These are phyloP conservation scores for Urocynchramus pylzowi DNA, from an alignment of 2,113 vertebrate genomes.

Conservation along the genomic window DNA sequence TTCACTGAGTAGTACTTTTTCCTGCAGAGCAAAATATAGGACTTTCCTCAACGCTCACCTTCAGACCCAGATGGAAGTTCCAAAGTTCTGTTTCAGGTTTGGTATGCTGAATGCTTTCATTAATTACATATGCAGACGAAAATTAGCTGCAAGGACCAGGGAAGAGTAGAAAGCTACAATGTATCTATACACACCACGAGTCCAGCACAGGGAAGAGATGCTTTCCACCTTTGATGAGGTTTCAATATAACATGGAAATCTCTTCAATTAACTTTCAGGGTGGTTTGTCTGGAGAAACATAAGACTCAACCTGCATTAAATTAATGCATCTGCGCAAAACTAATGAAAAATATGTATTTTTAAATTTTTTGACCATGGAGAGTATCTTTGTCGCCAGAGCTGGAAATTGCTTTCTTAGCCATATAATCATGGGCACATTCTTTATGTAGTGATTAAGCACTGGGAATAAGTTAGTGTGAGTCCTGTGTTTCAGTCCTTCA, in stretches of 20 bases:
- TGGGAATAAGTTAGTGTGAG: not conserved
- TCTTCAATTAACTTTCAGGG: not conserved
- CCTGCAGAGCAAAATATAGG: not conserved
- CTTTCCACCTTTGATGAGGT: not conserved
- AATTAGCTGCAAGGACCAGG: not conserved
- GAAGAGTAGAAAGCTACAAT: not conserved
- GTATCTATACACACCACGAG: not conserved
- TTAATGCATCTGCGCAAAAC: not conserved
- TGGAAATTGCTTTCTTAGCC: not conserved
- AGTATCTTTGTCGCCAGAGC: not conserved
- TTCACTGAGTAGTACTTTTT: not conserved
- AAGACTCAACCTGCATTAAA: fast-evolving
- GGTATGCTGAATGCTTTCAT: not conserved
- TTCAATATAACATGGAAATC: not conserved
- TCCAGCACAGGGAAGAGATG: not conserved
- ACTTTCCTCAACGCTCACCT: not conserved
- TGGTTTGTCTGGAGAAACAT: not conserved
- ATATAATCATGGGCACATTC: not conserved
- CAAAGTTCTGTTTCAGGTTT: not conserved
- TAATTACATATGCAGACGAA: not conserved
- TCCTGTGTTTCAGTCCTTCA: not conserved
- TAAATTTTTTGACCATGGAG: not conserved
- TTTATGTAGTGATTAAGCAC: not conserved
- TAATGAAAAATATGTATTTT: not conserved
- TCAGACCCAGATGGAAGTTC: not conserved